Percentiles rank a stretch among this genome's conserved stretches.
Evolutionary conservation across 2,113 vertebrate species (phyloP).

Genomic region (Marmota monax): DNA sequence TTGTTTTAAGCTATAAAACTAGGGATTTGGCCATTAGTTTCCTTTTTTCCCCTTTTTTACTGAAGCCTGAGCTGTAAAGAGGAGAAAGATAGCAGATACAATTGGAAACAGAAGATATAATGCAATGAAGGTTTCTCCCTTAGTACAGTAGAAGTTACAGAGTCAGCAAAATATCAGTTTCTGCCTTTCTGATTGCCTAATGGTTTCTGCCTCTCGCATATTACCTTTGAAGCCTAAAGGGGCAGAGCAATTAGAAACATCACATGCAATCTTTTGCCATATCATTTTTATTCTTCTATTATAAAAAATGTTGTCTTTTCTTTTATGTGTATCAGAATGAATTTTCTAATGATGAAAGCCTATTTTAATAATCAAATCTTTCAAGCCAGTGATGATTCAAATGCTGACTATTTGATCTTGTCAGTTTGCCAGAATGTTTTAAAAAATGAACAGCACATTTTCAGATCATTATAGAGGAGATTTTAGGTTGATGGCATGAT

Average conservation of each 20-base stretch:
- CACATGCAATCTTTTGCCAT: not conserved
- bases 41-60: not conserved
- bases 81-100: not conserved
- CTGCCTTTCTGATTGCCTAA: not conserved
- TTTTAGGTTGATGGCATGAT: constrained; percentile 53
- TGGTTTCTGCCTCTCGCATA: not conserved
- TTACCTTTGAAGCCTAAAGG: not conserved
- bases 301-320: not conserved
- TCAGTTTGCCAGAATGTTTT: constrained; percentile 67
- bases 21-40: not conserved
- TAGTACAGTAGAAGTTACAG: not conserved
- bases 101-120: not conserved
- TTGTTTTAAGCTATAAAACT: not conserved
- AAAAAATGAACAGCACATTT: constrained; percentile 70
- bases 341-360: constrained; percentile 10
- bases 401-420: constrained; percentile 65
- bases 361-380: constrained; percentile 68
- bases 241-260: constrained; percentile 18
- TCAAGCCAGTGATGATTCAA: constrained; percentile 54
- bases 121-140: not conserved
- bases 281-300: not conserved
- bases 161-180: not conserved
- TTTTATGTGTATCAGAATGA: not conserved
- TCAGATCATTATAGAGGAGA: constrained; percentile 68
- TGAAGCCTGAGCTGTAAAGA: not conserved